Evolutionary conservation across 2,797 vertebrate species (phyloP), one percentile per base, ranked within the genome.

Genomic region (Sebastes taczanowskii): DNA sequence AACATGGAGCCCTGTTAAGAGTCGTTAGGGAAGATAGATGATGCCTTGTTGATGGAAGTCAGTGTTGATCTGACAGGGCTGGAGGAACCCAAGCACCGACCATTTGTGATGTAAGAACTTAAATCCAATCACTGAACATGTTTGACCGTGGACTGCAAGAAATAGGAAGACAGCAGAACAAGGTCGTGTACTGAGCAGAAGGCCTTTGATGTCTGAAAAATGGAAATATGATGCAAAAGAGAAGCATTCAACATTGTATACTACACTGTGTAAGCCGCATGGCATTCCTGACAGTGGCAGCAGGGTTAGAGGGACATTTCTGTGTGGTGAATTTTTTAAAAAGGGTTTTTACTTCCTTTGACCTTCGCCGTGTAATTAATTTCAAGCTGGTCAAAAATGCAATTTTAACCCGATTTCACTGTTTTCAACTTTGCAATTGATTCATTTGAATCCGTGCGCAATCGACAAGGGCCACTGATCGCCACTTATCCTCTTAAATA

Each of bases 121-220:
- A 86, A 90, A 94, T 92, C 90, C 88, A 88, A 90, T 91, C 89
- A 89, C 35, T 8, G 75, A 89, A 64, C 80, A 83, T 64, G 88
- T 84, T 84, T 77, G 80, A 84, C 67, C 67, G 49, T 78, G 80
- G 80, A 89, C 61, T 29, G 60, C 59, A 13, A 81, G 80, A 73
- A 88, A 86, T 71, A 23, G 59, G 65, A 71, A 71, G 81, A 78
- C 74, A 46, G 82, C 87, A 60, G 86, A 88, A 83, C 81, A 74
- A 83, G 81, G 82, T 81, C 55, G 65, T 52, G 38, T 13, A 62
- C 75, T 14, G 82, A 78, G 80, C 67, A 23, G 11, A 38, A 64
- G 5, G 71, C 23, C 83, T 83, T 85, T 86, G 82, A 91, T 86
- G 87, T 89, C 70, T 62, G 78, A 71, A 35, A 78, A 84, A 86